phyloP scores from a whole-genome alignment of 2,113 vertebrate genomes.

The Rostratula benghalensis region DNA sequence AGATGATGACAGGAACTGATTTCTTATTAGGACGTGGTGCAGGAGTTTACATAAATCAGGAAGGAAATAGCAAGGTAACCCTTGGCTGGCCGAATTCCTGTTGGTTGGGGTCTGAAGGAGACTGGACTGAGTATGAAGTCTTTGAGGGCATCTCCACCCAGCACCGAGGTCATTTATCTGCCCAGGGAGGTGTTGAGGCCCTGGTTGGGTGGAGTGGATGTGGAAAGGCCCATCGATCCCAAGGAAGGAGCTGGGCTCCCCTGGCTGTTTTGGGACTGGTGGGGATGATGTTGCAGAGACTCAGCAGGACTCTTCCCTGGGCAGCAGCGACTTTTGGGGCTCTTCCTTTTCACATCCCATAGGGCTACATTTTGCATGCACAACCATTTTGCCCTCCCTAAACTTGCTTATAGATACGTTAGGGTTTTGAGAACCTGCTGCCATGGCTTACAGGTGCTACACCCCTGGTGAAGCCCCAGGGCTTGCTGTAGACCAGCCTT shows the following conservation, averaged over 20 bases:
- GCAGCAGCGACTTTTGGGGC: neutral
- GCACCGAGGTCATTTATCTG: neutral
- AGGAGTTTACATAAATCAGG: slow-evolving; percentile 55
- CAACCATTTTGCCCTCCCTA: neutral
- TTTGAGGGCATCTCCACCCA: neutral
- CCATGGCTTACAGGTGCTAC: neutral
- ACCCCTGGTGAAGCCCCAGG: neutral
- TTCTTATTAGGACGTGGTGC: slow-evolving; percentile 54
- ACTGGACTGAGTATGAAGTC: neutral
- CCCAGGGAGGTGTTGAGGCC: rapidly evolving
- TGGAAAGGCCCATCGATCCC: neutral
- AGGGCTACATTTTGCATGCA: neutral
- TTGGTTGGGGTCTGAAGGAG: neutral
- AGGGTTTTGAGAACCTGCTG: neutral
- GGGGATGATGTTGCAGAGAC: neutral
- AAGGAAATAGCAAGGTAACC: slow-evolving; percentile 22
- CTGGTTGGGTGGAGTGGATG: neutral
- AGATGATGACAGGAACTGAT: slow-evolving; percentile 65
- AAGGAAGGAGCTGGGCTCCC: neutral
- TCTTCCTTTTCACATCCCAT: neutral
- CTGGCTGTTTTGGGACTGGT: rapidly evolving
- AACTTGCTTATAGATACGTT: neutral
- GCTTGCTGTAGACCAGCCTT: neutral
- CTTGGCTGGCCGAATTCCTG: neutral
- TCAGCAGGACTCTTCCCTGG: neutral